These are phyloP conservation scores for Copsychus sechellarum DNA, from an alignment of 2,113 vertebrate species.

Conservation along the genomic window DNA sequence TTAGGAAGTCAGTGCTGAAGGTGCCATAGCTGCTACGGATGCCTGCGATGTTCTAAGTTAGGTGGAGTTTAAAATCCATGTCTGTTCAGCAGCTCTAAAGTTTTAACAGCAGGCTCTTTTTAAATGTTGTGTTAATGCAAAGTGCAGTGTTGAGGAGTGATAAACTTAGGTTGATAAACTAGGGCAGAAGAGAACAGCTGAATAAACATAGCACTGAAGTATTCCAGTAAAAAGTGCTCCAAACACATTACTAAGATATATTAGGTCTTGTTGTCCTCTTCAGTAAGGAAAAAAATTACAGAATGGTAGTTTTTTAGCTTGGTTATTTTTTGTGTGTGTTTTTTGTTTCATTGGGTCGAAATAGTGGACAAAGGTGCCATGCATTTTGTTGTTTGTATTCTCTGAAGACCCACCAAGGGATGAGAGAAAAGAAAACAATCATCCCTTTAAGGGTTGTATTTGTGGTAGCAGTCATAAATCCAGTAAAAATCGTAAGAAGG, in stretches of 20 bases:
- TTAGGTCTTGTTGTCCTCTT: neutral
- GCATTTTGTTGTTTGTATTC: neutral
- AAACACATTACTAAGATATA: rapidly evolving
- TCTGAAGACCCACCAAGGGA: neutral
- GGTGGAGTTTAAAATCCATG: neutral
- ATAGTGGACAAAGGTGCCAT: neutral
- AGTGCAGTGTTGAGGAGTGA: neutral
- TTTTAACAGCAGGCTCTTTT: neutral
- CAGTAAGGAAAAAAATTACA: neutral
- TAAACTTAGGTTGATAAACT: neutral
- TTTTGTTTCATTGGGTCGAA: neutral
- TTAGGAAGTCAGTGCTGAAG: neutral
- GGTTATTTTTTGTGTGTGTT: neutral
- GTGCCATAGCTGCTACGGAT: neutral
- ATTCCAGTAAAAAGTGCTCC: neutral
- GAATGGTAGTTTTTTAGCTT: neutral
- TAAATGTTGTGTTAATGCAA: neutral
- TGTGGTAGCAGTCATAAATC: neutral
- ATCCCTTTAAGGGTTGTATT: neutral
- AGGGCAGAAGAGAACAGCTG: neutral
- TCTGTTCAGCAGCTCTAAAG: neutral
- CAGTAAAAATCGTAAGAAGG: neutral
- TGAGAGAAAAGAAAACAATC: neutral
- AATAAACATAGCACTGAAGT: neutral
- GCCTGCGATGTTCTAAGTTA: neutral